Base-by-base conservation (phyloP, 2,113 vertebrate genomes). In the Capricornis sumatraensis region DNA sequence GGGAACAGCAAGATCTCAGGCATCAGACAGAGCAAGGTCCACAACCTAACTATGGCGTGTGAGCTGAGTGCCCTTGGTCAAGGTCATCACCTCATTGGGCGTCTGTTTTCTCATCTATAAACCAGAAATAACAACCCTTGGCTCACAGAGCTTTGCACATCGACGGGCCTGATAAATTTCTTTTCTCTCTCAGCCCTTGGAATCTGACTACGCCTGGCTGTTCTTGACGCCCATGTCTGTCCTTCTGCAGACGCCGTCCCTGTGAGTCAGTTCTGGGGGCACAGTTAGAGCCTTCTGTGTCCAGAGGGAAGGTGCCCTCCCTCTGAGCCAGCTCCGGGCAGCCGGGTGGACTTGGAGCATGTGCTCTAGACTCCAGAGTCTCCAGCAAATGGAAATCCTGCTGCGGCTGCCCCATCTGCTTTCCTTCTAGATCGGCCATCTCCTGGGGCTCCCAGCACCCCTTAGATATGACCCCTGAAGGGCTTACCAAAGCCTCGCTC, bases 301-400 rank as follows among this genome's bases (percentile, higher is more conserved):
- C 3, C 2, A 0, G 4, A 62, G 13, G 36, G 19, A 19, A 4
- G 30, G 10, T 7, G 36, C 21, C 25, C 21, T 7, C 27, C 21
- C 67, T 30, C n/a, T 28, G 55, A 1, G 1, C 4, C 43, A 0
- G 2, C 71, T 64, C 36, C 3, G 7, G 55, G 30, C 40, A 17
- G 21, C 0, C 1, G 1, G 36, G 19, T 33, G 17, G 45, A 52
- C 2, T 1, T 10, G 8, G 12, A 11, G 11, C 45, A 11, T 1
- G 2, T 19, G 43, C 28, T 23, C 55, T 28, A 3, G 53, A 36
- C 1, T 27, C 14, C 45, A 50, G 45, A 15, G 21, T 36, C 55
- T 6, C 30, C 74, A 60, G 55, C 55, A n/a, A 50, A 13, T 2
- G 21, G 45, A 60, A n/a, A 25, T 7, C 43, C 43, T 78, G 33